Conservation (phyloP, 2,113 vertebrate species). For the Puma concolor region DNA sequence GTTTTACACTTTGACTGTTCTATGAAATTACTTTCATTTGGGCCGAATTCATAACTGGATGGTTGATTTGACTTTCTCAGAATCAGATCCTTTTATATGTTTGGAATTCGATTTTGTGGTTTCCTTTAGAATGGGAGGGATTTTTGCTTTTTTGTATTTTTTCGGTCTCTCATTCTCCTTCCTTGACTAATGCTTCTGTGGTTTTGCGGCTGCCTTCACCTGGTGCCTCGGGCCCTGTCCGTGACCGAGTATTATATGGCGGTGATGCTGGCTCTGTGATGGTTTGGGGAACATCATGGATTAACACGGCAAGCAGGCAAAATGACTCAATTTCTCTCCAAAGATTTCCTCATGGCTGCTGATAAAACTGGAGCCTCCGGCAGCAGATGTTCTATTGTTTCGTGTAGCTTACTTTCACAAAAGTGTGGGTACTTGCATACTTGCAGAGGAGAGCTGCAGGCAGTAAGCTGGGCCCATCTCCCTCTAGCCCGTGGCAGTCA, state of each 20-base stretch:
- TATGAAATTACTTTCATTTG: constrained; percentile 59
- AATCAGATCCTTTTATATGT: constrained; percentile 41
- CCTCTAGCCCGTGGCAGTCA: not conserved
- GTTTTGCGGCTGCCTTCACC: constrained; percentile 39
- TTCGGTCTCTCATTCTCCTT: not conserved
- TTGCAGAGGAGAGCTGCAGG: not conserved
- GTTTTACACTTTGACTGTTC: constrained; percentile 29
- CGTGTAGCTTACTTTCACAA: not conserved
- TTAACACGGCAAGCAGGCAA: not conserved
- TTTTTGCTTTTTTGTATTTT: constrained; percentile 13
- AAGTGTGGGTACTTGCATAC: not conserved
- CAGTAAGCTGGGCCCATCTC: not conserved
- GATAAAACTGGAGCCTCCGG: not conserved
- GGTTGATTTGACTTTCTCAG: constrained; percentile 53
- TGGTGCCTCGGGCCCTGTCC: not conserved
- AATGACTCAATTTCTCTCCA: not conserved
- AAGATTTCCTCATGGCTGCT: not conserved
- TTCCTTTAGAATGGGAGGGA: not conserved
- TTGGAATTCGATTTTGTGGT: constrained; percentile 43
- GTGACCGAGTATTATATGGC: not conserved
- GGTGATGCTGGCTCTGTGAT: not conserved
- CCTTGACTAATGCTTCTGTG: not conserved
- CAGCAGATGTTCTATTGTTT: not conserved
- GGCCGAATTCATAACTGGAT: constrained; percentile 49
- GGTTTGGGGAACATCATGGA: not conserved